Base-by-base conservation (phyloP, 2,888 invertebrate species). In the Pyrrhia umbra region DNA sequence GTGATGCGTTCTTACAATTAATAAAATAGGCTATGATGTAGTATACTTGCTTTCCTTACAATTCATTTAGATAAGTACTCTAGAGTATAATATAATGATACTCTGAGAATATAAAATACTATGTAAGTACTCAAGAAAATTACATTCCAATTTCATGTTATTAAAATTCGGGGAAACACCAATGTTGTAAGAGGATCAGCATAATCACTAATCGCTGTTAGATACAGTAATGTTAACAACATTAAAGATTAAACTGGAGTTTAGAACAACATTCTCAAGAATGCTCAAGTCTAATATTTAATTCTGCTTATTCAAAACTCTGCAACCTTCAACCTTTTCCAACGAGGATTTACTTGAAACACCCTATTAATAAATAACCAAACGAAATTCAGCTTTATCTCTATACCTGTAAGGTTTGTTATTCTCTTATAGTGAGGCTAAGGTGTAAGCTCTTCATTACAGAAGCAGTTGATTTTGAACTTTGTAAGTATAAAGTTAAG, bases 241-340 rank as follows among this genome's bases (percentile, higher is more conserved):
- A 63, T 71, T 56, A 75, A 62, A 76, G 40, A 72, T 71, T 72
- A 65, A 72, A 72, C 73, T 39, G 57, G 72, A 76, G 66, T 76
- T 76, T 58, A 64, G 49, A 71, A 71, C 70, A 72, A 72, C 77
- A 72, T 72, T 65, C 66, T 76, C 72, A 51, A 72, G 72, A 65
- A 72, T 71, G 65, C 66, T 76, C 66, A 65, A 71, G 54, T 71
- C 74, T 74, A 77, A 74, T 74, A 74, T 74, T 77, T 77, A 77
- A 74, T 77, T 74, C 74, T 56, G 62, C 74, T 74, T 73, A 74
- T 62, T 73, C 69, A 46, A 77, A 74, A 74, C 62, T 74, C 68
- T 51, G 39, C 54, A 73, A 56, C 74, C 74, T 77, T 58, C 74
- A 58, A 77, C 55, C 68, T 77, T 72, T 73, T 73, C 68, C 46